Evolutionary conservation across 2,113 vertebrate genomes (phyloP), one percentile per base, ranked within the genome.

Genomic region (Corapipo altera): DNA sequence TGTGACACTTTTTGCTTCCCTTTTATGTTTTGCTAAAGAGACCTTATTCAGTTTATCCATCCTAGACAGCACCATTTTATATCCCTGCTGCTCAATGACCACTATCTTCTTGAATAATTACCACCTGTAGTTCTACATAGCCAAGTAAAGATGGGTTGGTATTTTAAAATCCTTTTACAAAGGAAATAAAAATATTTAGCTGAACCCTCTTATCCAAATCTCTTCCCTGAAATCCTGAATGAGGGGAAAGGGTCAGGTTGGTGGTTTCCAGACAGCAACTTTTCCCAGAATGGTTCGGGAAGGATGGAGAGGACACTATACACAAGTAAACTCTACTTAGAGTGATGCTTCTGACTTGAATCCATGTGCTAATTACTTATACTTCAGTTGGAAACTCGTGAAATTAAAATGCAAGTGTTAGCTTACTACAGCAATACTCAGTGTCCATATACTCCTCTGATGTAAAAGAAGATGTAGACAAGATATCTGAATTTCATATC

Each of bases 81-180:
- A 37, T 44, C 18, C 48, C 44, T 65, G 33, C 33, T 80, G 28
- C 24, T 76, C 58, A 46, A 26, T 51, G 35, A 64, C 37, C 27
- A 28, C 32, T 46, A 54, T 59, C 27, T 19, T 51, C 43, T 65
- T 73, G 30, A 73, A 43, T 48, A 73, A 70, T 41, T 70, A 33
- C 28, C 8, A 28, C 41, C 27, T 70, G 41, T 65, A 69, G 15
- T 65, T 85, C 62, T 86, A 59, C 37, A 72, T 7, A 76, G 12
- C 15, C 0, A 0, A 80, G 35, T 37, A 69, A 69, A 87, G 58
- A 69, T 5, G 9, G 6, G 4, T 43, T 51, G 26, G 9, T 64
- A 22, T 59, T 89, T 87, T 65, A 73, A 1, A 89, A 44, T 43
- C 17, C 22, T 76, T 91, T 84, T 57, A 28, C 15, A 0, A 17